Conservation (phyloP, 1,140 invertebrate species). For the Euwallacea similis region DNA sequence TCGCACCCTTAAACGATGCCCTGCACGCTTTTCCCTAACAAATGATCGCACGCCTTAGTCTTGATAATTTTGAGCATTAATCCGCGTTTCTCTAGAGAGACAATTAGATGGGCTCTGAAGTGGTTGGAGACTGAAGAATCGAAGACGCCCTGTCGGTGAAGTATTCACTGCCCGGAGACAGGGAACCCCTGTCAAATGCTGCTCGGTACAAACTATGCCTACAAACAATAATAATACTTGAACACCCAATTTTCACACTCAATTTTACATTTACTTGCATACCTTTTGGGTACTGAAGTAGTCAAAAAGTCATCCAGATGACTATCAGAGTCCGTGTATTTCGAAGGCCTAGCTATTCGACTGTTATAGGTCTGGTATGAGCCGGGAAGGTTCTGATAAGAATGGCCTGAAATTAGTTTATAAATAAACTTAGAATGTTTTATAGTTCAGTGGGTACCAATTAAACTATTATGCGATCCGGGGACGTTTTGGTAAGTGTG, state of each 20-base stretch:
- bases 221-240: constrained; percentile 13
- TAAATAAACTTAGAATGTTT: neutral
- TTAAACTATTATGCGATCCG: constrained; percentile 22
- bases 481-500: constrained; percentile 35
- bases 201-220: constrained; percentile 43
- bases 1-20: neutral
- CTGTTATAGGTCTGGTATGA: constrained; percentile 48
- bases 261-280: neutral
- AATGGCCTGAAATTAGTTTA: constrained; percentile 10
- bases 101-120: constrained; percentile 41
- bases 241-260: constrained; percentile 1
- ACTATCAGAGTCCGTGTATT: constrained; percentile 46
- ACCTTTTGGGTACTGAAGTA: constrained; percentile 13
- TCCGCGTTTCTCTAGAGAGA: neutral
- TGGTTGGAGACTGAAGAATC: constrained; percentile 38
- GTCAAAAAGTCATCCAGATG: constrained; percentile 42
- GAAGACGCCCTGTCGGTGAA: constrained; percentile 34
- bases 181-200: constrained; percentile 42
- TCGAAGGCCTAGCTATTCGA: constrained; percentile 41
- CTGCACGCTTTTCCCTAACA: neutral
- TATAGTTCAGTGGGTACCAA: constrained; percentile 4
- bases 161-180: constrained; percentile 44
- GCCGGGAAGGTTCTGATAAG: constrained; percentile 33
- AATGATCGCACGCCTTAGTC: too few species aligned
- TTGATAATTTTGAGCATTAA: neutral